Evolutionary conservation across 2,113 vertebrate genomes (phyloP), one percentile per base, ranked within the genome.

Genomic region (Pomatorhinus ruficollis): DNA sequence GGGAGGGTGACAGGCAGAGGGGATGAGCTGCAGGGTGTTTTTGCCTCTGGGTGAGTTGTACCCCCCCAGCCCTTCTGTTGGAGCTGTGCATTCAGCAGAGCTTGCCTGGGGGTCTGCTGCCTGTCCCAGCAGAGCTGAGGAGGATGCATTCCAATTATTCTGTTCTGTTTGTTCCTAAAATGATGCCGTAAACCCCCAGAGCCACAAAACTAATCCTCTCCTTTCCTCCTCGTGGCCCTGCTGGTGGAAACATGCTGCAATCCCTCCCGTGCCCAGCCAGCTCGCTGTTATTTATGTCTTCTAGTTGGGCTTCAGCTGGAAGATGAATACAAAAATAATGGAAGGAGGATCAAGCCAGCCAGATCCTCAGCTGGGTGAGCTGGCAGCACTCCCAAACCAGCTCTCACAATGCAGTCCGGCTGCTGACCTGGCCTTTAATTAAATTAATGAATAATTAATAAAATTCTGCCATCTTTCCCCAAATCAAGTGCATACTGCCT

Each of bases 181-280:
- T 2, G 14, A 59, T 84, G 83, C 65, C 0, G 31, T 82, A 89
- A 94, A 56, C 24, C 94, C 75, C 70, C 23, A 80, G 91, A 83
- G 90, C 63, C 18, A 4, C 75, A 50, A 59, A 79, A 47, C 50
- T 61, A 89, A 96, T 96, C 87, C 63, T 81, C 53, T 85, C 78
- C 83, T 93, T 91, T 87, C 93, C 84, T 96, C 78, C 75, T 90
- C 2, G 4, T 96, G 96, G 94, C 87, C 84, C 33, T 83, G 91
- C 78, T 76, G 24, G 91, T 95, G 94, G 95, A 96, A 97, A 97
- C 45, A 87, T 35, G 84, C 91, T 94, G 93, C 87, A 90, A 95
- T 97, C 70, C 89, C 69, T 87, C 75, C 69, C 0, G 6, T 44
- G 5, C 74, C 65, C 49, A 10, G 94, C 87, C 94, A 96, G 79